These are phyloP conservation scores for Chelonus formosanus DNA, from an alignment of 2,888 invertebrate genomes.

Conservation along the genomic window DNA sequence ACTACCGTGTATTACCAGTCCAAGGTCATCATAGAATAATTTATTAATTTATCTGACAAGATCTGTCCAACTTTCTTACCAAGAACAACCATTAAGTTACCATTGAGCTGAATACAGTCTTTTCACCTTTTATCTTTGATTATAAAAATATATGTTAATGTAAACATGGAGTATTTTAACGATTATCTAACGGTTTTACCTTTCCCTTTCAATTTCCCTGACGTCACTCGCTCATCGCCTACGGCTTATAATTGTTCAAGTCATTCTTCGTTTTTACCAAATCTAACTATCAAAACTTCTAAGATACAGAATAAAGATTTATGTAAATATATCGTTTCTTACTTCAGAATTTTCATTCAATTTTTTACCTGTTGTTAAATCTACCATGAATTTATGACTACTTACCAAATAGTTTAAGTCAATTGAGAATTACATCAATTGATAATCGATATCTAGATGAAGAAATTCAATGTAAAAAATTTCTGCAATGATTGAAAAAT, in stretches of 20 bases:
- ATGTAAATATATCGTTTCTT: too few relatives aligned
- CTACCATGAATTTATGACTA: too few relatives aligned
- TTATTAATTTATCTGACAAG: slow-evolving; percentile 10
- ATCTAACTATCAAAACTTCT: too few relatives aligned
- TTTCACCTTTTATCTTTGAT: slow-evolving; percentile 20
- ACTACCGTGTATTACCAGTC: slow-evolving; percentile 38
- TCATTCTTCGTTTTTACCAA: not conserved
- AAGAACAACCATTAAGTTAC: not conserved
- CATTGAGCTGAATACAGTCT: not conserved
- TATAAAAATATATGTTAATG: slow-evolving; percentile 12
- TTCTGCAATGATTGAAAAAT: not conserved
- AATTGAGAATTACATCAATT: too few relatives aligned
- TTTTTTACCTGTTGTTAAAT: too few relatives aligned
- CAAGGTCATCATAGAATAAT: slow-evolving; percentile 49
- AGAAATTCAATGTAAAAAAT: not conserved
- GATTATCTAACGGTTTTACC: slow-evolving; percentile 28
- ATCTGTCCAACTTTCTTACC: not conserved
- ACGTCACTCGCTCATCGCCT: slow-evolving; percentile 24
- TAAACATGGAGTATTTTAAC: slow-evolving; percentile 6
- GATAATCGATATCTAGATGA: too few relatives aligned
- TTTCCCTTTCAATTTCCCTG: slow-evolving; percentile 34
- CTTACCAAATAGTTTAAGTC: not conserved
- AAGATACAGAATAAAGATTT: too few relatives aligned
- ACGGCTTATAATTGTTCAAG: slow-evolving; percentile 19
- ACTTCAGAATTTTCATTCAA: too few relatives aligned